Percentiles rank a stretch among this genome's conserved stretches.
These are phyloP conservation scores for Chondrosia reniformis DNA, from an alignment of 37 sponge, comb jelly and placozoan species.

Conservation along the genomic window DNA sequence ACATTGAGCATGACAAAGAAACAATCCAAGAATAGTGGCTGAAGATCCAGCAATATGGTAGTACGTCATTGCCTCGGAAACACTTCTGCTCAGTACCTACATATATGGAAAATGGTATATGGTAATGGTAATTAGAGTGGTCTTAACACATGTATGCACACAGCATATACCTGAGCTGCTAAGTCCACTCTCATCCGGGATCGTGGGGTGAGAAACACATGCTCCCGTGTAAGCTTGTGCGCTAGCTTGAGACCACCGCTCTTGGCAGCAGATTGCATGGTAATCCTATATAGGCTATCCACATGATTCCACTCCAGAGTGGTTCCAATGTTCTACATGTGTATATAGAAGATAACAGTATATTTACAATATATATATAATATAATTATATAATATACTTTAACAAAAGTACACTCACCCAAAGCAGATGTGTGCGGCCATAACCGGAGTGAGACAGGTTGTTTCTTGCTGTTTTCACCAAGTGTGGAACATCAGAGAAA, in stretches of 20 bases:
- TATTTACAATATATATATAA: neutral
- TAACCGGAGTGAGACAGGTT: conserved; percentile 7
- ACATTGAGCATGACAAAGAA: conserved; percentile 56
- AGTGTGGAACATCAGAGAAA: conserved; percentile 36
- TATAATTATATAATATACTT: neutral
- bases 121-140: neutral
- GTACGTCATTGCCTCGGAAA: neutral
- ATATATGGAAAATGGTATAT: neutral
- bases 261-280: neutral
- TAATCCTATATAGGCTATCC: conserved; percentile 11
- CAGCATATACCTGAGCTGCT: conserved; percentile 54
- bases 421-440: neutral
- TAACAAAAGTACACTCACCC: conserved; percentile 7
- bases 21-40: conserved; percentile 9
- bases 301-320: conserved; percentile 22
- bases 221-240: conserved; percentile 46
- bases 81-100: neutral
- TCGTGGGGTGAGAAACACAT: conserved; percentile 33
- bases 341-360: neutral
- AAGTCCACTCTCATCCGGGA: conserved; percentile 59
- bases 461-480: conserved; percentile 45
- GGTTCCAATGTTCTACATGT: conserved; percentile 21
- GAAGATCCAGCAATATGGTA: neutral
- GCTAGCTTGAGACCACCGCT: conserved; percentile 7
- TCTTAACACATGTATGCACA: neutral